Percentiles rank a stretch among this genome's conserved stretches.
Evolutionary conservation across 2,797 vertebrate genomes (phyloP).

Genomic region (Erpetoichthys calabaricus): DNA sequence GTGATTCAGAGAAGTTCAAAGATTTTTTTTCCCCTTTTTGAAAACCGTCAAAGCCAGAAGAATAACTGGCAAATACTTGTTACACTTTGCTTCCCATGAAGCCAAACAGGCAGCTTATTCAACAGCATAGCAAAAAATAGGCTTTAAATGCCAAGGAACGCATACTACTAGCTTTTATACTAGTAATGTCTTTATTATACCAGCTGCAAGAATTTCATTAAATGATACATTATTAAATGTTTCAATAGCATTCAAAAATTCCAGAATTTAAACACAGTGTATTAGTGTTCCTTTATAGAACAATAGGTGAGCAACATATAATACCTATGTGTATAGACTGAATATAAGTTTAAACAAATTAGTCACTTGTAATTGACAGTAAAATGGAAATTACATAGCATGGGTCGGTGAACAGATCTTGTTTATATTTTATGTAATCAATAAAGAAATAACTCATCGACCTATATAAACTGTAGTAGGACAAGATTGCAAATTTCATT

Average conservation of each 20-base stretch:
- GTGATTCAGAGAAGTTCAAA: constrained; percentile 15
- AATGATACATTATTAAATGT: neutral
- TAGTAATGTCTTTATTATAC: constrained; percentile 12
- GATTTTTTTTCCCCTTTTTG: neutral
- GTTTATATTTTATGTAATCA: no score
- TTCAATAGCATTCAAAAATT: neutral
- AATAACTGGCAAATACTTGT: constrained; percentile 13
- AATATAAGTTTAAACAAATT: no score
- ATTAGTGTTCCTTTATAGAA: no score
- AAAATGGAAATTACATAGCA: no score
- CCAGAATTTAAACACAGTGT: no score
- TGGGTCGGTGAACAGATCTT: no score
- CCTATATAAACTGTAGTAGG: no score
- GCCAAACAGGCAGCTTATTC: constrained; percentile 13
- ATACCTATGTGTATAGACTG: no score
- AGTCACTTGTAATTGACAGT: no score
- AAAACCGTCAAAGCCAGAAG: constrained; percentile 6
- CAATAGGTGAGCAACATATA: no score
- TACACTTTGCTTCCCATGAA: constrained; percentile 14
- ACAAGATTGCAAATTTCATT: no score
- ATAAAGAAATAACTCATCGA: no score
- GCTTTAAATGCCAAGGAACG: constrained; percentile 8
- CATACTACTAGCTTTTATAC: constrained; percentile 15
- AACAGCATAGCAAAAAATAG: constrained; percentile 17
- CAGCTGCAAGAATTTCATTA: neutral